These are phyloP conservation scores for Xestia sexstrigata DNA, from an alignment of 2,888 invertebrate species.

Conservation along the genomic window DNA sequence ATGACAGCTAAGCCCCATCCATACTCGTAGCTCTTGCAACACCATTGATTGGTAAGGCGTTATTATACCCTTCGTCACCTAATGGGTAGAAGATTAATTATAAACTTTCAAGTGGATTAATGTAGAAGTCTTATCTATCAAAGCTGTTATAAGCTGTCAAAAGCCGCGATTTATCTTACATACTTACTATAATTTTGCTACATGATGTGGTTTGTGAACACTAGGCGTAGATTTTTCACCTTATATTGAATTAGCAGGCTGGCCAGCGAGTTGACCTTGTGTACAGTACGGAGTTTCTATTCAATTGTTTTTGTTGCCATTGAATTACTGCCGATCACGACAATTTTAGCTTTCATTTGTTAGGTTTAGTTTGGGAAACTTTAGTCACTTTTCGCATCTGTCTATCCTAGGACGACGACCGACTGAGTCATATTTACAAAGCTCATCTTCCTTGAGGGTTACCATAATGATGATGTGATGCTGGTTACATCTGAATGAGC, in stretches of 20 bases:
- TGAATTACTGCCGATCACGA: background rate
- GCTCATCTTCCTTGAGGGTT: background rate
- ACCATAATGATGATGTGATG: background rate
- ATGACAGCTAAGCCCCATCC: background rate
- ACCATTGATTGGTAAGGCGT: background rate
- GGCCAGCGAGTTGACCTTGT: background rate
- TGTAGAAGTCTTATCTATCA: background rate
- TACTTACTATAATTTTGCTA: background rate
- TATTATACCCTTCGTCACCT: background rate
- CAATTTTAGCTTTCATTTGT: background rate
- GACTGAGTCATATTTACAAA: background rate
- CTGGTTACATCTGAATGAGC: background rate
- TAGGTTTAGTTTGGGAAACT: background rate
- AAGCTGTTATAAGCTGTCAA: background rate
- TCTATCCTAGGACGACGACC: background rate
- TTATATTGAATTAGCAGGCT: background rate
- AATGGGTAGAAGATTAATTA: background rate
- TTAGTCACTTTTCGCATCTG: background rate
- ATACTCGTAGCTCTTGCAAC: background rate
- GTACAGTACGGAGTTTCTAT: background rate
- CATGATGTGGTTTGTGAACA: background rate
- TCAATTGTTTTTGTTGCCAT: background rate
- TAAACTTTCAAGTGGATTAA: background rate
- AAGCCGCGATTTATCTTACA: background rate
- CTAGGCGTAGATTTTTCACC: background rate